Percentiles rank a stretch among this genome's conserved stretches.
Conservation (phyloP, 2,113 vertebrate genomes). For the Morone saxatilis region DNA sequence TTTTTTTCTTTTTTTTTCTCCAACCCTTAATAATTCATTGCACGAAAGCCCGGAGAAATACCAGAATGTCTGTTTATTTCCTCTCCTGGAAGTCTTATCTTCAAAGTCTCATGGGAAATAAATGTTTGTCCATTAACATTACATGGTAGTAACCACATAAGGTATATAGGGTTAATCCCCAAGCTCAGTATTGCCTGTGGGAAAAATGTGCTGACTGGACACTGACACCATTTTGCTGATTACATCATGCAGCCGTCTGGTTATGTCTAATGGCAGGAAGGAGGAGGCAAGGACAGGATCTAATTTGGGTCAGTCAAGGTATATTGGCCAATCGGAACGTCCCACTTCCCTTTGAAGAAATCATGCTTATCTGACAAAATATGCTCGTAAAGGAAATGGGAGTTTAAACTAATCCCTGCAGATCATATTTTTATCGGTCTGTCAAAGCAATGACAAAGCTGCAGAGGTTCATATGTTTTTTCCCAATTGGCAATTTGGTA, state of each 20-base stretch:
- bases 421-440: not conserved
- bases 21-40: slow-evolving; percentile 59
- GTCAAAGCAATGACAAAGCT: not conserved
- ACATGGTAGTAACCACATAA: not conserved
- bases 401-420: not conserved
- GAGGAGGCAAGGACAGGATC: slow-evolving; percentile 14
- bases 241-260: slow-evolving; percentile 17
- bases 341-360: slow-evolving; percentile 11
- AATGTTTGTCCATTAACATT: slow-evolving; percentile 46
- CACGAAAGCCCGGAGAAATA: slow-evolving; percentile 33
- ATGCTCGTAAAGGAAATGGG: not conserved
- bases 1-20: not conserved
- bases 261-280: slow-evolving; percentile 12
- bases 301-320: slow-evolving; percentile 42
- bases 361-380: slow-evolving; percentile 9
- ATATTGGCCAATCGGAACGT: slow-evolving; percentile 1
- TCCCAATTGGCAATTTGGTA: not conserved
- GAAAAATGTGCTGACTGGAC: slow-evolving; percentile 60
- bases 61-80: not conserved
- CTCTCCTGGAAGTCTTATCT: slow-evolving; percentile 20
- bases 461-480: not conserved
- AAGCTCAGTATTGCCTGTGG: not conserved
- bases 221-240: slow-evolving; percentile 55
- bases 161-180: slow-evolving; percentile 14
- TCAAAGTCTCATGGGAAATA: slow-evolving; percentile 46